Evolutionary conservation across 2,113 vertebrate species (phyloP).

Genomic region (Myrmophylax atrothorax): DNA sequence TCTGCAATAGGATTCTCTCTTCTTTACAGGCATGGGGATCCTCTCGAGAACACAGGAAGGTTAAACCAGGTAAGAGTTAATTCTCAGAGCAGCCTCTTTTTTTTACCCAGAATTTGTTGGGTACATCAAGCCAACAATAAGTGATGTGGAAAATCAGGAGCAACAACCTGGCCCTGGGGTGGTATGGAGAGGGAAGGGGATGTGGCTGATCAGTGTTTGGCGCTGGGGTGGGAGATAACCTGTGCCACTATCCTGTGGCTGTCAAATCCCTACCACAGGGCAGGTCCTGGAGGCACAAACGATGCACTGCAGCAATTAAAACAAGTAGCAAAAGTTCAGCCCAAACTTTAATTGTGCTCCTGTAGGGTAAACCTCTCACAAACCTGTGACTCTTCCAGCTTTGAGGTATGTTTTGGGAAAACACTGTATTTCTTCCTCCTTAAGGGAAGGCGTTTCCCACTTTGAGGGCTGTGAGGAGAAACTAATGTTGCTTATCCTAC

Average conservation of each 20-base stretch:
- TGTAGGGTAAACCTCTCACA: accelerated
- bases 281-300: neutral
- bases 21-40: neutral
- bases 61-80: constrained; percentile 31
- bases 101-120: neutral
- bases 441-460: neutral
- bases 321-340: neutral
- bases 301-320: neutral
- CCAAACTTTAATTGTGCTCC: neutral
- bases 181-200: neutral
- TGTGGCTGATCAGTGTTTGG: neutral
- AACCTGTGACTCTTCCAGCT: neutral
- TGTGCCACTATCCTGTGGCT: neutral
- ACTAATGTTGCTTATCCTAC: neutral
- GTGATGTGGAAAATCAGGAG: neutral
- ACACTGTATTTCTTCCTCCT: neutral
- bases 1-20: neutral
- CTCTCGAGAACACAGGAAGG: neutral
- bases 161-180: no score
- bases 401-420: neutral
- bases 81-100: neutral
- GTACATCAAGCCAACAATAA: neutral
- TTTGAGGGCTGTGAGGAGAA: neutral
- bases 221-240: neutral
- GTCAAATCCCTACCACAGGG: neutral